These are phyloP conservation scores for Onychostruthus taczanowskii DNA, from an alignment of 2,113 vertebrate genomes.

Conservation along the genomic window DNA sequence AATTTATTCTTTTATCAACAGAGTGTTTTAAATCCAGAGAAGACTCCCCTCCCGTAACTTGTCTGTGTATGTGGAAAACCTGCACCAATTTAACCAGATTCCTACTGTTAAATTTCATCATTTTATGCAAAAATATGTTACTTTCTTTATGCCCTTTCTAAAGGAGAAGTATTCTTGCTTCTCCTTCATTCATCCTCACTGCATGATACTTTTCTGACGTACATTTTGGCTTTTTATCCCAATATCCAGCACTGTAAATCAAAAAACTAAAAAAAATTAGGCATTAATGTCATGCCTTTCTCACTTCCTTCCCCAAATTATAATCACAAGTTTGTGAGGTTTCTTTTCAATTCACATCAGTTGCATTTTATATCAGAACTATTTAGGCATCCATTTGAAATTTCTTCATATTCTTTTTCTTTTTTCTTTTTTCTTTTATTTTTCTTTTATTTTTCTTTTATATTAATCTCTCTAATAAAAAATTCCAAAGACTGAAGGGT, in stretches of 20 bases:
- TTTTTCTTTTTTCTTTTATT: accelerated
- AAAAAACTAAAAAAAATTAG: not conserved
- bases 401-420: not conserved
- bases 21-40: not conserved
- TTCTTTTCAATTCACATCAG: not conserved
- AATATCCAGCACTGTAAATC: not conserved
- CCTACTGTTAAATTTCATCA: not conserved
- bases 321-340: not conserved
- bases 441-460: too few species aligned
- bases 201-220: not conserved
- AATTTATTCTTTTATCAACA: not conserved
- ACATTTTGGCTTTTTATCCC: not conserved
- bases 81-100: not conserved
- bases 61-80: not conserved
- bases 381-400: not conserved
- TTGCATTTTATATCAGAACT: not conserved
- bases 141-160: not conserved
- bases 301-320: not conserved
- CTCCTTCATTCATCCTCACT: not conserved
- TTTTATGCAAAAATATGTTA: not conserved
- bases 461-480: not conserved
- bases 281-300: not conserved
- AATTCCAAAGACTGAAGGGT: not conserved
- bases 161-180: not conserved
- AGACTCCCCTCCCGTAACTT: not conserved